Evolutionary conservation across 2,113 vertebrate genomes (phyloP), one percentile per base, ranked within the genome.

Genomic region (Etheostoma cragini): DNA sequence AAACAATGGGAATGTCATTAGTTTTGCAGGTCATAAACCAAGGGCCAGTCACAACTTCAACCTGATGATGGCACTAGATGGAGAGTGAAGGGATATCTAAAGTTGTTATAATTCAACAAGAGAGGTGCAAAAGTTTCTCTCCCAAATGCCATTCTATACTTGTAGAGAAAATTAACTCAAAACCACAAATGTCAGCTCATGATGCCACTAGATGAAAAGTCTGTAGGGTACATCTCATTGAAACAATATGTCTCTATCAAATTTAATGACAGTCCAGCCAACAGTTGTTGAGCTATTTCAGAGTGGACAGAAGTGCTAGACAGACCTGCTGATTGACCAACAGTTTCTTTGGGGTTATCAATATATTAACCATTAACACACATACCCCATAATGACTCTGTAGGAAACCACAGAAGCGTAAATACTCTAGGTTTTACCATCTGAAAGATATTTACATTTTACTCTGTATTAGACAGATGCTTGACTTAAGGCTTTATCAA

Each of bases 401-500:
- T 2, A 50, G 52, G 8, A 16, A 63, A 42, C 30, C 42, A 42
- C 16, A 17, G 22, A 17, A 47, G 19, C 46, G 5, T 4, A 46
- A 19, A 22, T 49, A 57, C 12, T 49, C 49, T 35, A 57, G 24
- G 15, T 24, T 58, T 73, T n/a, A 8, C 47, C 21, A 54, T 14
- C 13, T 60, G 17, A n/a, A 46, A 12, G 1, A 66, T 63, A 75
- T 63, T 75, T 30, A 22, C 14, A 21, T 26, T 26, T 72, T 7
- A 53, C 17, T 56, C 14, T 4, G 63, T 22, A 57, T 68, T 33
- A 52, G 22, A 69, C 30, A 56, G 21, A 38, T 60, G 26, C 56
- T 45, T 72, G 47, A 49, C 21, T 54, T 24, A 68, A 57, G 46
- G 58, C 15, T n/a, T 17, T n/a, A 60, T 70, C 73, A 70, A 60